Evolutionary conservation across 2,888 invertebrate genomes (phyloP).

Genomic region (Galerucella pusilla): DNA sequence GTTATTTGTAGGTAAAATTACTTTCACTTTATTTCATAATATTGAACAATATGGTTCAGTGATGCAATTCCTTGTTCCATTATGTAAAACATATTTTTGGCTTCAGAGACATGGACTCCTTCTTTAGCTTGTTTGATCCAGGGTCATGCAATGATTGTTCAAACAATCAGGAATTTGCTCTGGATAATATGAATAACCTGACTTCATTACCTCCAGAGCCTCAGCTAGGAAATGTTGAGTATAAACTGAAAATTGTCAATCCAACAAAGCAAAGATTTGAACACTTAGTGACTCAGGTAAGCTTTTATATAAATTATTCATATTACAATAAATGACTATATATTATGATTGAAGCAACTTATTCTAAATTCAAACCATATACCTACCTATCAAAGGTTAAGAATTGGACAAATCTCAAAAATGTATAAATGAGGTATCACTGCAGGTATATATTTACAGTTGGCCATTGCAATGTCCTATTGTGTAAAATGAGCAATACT

Average conservation of each 20-base stretch:
- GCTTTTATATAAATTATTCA: background rate
- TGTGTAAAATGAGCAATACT: no score
- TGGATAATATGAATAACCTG: conserved; percentile 67
- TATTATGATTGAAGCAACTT: background rate
- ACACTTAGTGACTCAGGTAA: conserved; percentile 94
- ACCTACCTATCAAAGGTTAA: background rate
- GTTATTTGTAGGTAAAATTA: conserved; percentile 20
- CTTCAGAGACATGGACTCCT: conserved; percentile 76
- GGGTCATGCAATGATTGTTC: conserved; percentile 66
- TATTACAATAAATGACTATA: background rate
- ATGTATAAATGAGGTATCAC: no score
- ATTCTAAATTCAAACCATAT: background rate
- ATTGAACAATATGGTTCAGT: conserved; percentile 44
- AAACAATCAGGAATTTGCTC: conserved; percentile 65
- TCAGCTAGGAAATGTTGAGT: conserved; percentile 94
- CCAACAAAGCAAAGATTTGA: conserved; percentile 92
- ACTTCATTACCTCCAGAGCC: conserved; percentile 87
- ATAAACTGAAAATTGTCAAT: conserved; percentile 93
- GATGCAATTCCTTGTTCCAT: conserved; percentile 24
- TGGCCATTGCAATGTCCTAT: no score
- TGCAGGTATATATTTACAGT: no score
- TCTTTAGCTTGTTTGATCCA: conserved; percentile 85
- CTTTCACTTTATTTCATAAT: conserved; percentile 52
- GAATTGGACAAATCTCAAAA: background rate
- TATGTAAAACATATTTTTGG: conserved; percentile 17